Conservation (phyloP, 2,888 invertebrate species). For the Pyrrhosoma nymphula region DNA sequence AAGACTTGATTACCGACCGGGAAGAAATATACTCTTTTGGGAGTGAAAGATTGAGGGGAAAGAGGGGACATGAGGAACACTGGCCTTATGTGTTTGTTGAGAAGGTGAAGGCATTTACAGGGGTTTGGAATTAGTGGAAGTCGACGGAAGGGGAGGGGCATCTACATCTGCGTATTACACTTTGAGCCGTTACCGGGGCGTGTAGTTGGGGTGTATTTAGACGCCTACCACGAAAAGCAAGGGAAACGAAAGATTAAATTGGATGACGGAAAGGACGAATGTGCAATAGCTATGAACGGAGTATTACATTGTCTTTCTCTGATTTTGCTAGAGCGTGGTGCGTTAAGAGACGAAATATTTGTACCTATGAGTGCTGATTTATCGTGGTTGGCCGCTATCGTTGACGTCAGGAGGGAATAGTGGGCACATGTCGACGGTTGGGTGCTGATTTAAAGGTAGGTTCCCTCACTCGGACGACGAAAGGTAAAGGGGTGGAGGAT, state of each 20-base stretch:
- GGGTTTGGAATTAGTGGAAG: not conserved
- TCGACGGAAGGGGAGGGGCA: too few species aligned
- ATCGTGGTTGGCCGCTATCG: not conserved
- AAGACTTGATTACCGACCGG: not conserved
- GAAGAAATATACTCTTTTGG: not conserved
- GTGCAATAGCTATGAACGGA: too few species aligned
- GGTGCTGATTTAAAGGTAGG: not conserved
- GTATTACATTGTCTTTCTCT: too few species aligned
- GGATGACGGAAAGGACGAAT: too few species aligned
- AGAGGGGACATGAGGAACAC: not conserved
- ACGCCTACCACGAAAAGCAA: too few species aligned
- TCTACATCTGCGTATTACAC: too few species aligned
- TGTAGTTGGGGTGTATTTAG: too few species aligned
- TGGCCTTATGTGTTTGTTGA: not conserved
- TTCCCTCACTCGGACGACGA: not conserved
- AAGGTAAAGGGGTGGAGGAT: not conserved
- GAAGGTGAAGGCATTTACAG: not conserved
- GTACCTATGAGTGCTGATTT: too few species aligned
- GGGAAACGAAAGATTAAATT: too few species aligned
- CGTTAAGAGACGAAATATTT: too few species aligned
- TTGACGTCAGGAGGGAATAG: not conserved
- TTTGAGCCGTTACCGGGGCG: too few species aligned
- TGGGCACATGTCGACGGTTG: not conserved
- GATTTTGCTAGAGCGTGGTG: too few species aligned
- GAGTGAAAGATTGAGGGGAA: not conserved